phyloP scores from a whole-genome alignment of 2,797 vertebrate species.

The Epinephelus awoara region DNA sequence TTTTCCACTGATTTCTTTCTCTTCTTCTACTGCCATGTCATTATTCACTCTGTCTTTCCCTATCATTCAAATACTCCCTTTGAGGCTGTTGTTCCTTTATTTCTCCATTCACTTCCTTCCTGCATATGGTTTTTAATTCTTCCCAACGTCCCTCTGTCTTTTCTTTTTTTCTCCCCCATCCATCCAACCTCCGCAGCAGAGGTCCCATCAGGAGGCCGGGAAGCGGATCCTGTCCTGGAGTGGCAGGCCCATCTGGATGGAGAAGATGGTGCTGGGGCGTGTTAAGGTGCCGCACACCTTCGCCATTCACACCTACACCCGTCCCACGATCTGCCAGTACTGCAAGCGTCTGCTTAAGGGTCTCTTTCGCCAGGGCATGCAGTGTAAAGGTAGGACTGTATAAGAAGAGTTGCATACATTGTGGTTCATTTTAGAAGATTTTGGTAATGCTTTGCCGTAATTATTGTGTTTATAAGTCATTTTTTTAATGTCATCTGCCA shows the following conservation, averaged over 20 bases:
- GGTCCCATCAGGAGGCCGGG: conserved; percentile 93
- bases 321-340: conserved; percentile 97
- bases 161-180: not conserved
- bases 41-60: conserved; percentile 46
- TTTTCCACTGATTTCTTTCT: conserved; percentile 41
- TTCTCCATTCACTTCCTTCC: conserved; percentile 21
- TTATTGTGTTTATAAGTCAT: no score
- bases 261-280: conserved; percentile 97
- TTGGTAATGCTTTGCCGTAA: not conserved
- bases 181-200: conserved; percentile 82
- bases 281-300: conserved; percentile 98
- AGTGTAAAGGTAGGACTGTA: conserved; percentile 92
- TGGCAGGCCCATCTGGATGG: conserved; percentile 98
- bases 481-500: conserved; percentile 65
- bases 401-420: not conserved
- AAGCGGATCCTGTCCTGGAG: conserved; percentile 98
- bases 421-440: not conserved
- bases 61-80: conserved; percentile 34
- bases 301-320: conserved; percentile 96
- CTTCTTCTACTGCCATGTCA: conserved; percentile 43
- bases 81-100: conserved; percentile 30
- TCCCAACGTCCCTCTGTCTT: conserved; percentile 8
- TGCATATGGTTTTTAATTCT: conserved; percentile 58
- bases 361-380: conserved; percentile 98
- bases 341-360: conserved; percentile 97